A percentile compares a stretch with the other conserved stretches of the same genome.
Evolutionary conservation across 2,888 invertebrate genomes (phyloP).

Genomic region (Steinernema scapterisci): DNA sequence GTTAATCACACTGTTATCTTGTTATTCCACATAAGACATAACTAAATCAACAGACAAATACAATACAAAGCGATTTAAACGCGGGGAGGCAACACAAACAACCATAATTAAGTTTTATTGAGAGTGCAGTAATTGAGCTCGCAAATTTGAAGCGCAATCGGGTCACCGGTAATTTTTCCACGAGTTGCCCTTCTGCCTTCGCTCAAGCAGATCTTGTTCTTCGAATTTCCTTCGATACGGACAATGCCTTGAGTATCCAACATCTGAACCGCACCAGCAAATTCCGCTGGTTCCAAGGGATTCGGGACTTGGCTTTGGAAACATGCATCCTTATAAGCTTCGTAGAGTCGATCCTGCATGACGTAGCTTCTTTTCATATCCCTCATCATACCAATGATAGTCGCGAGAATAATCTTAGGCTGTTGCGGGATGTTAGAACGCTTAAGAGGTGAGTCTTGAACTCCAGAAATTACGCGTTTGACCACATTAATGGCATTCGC

Average conservation of each 20-base stretch:
- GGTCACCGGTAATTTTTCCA: neutral
- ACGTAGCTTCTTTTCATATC: conserved; percentile 19
- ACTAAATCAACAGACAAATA: neutral
- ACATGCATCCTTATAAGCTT: neutral
- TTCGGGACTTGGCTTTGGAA: neutral
- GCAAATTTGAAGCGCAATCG: neutral
- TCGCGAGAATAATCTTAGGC: conserved; percentile 42
- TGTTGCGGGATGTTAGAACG: conserved; percentile 55
- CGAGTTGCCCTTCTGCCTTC: neutral
- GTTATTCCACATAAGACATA: neutral
- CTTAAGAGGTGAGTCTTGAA: conserved; percentile 57
- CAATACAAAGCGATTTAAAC: neutral
- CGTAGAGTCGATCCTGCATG: neutral
- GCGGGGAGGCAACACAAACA: neutral
- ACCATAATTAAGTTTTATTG: neutral
- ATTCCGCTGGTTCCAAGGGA: neutral
- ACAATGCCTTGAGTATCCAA: conserved; percentile 14
- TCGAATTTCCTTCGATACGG: neutral
- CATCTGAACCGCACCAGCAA: conserved; percentile 4
- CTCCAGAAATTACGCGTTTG: conserved; percentile 52
- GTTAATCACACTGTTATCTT: neutral
- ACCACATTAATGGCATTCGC: conserved; percentile 54
- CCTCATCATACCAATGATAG: conserved; percentile 23
- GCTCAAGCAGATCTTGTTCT: neutral
- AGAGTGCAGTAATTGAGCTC: neutral